Evolutionary conservation across 2,888 invertebrate species (phyloP).

Genomic region (Pantelozetes paolii): DNA sequence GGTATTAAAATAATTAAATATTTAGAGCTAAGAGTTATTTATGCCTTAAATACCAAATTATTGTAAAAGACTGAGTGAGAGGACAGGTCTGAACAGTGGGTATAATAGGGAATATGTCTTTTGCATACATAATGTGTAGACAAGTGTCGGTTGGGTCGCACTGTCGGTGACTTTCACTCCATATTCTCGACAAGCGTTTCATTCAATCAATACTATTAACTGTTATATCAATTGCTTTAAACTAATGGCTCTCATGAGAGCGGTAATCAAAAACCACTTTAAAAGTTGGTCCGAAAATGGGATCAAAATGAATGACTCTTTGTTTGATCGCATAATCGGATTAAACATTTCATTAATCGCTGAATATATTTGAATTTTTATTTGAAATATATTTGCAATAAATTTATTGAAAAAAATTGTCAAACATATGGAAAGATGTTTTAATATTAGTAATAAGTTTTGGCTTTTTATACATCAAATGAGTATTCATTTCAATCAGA

Average conservation of each 20-base stretch:
- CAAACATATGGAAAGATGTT: too few relatives aligned
- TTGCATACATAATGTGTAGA: constrained; percentile 34
- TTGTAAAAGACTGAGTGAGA: not conserved
- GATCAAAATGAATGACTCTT: constrained; percentile 16
- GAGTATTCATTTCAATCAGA: too few relatives aligned
- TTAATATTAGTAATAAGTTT: too few relatives aligned
- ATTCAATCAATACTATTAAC: not conserved
- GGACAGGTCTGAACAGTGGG: not conserved
- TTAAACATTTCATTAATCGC: constrained; percentile 14
- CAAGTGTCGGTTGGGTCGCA: constrained; percentile 20
- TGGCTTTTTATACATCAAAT: too few relatives aligned
- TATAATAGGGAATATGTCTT: not conserved
- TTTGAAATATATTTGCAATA: too few relatives aligned
- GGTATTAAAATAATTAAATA: constrained; percentile 37
- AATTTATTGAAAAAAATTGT: too few relatives aligned
- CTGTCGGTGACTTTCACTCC: not conserved
- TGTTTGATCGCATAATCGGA: constrained; percentile 7
- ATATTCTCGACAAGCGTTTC: not conserved
- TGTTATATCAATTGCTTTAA: not conserved
- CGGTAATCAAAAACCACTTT: constrained; percentile 33
- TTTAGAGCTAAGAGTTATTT: constrained; percentile 36
- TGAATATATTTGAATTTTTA: constrained; percentile 12
- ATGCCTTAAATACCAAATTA: constrained; percentile 5
- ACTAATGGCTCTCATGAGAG: constrained; percentile 29
- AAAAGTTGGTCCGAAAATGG: not conserved